A percentile compares a stretch with the other conserved stretches of the same genome.
These are phyloP conservation scores for Listronotus oregonensis DNA, from an alignment of 1,140 invertebrate genomes.

Conservation along the genomic window DNA sequence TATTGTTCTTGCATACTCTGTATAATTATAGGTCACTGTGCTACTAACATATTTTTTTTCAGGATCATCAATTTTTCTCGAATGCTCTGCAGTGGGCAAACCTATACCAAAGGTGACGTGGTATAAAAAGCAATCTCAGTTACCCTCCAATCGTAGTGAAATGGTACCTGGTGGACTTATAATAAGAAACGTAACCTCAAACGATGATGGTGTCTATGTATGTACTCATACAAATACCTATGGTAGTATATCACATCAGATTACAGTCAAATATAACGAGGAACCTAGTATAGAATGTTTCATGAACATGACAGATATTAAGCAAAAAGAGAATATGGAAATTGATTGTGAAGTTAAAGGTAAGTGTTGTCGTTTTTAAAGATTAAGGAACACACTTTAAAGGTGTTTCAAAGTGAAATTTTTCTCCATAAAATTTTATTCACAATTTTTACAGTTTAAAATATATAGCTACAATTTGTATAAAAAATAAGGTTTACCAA, in stretches of 20 bases:
- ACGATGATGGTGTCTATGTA: slow-evolving; percentile 73
- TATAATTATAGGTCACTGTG: too few relatives aligned
- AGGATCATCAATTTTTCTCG: slow-evolving; percentile 67
- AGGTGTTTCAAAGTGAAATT: too few relatives aligned
- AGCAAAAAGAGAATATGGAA: slow-evolving; percentile 69
- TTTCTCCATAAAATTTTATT: too few relatives aligned
- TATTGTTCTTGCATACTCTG: too few relatives aligned
- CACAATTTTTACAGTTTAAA: too few relatives aligned
- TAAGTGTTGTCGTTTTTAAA: too few relatives aligned
- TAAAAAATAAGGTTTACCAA: too few relatives aligned
- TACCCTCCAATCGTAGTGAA: slow-evolving; percentile 55
- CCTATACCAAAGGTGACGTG: slow-evolving; percentile 65
- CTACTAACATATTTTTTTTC: slow-evolving; percentile 38
- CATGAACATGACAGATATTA: slow-evolving; percentile 63
- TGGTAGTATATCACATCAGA: slow-evolving; percentile 57
- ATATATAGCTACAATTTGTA: too few relatives aligned
- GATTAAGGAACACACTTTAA: too few relatives aligned
- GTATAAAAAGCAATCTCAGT: slow-evolving; percentile 59
- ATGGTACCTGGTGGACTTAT: slow-evolving; percentile 64
- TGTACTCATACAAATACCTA: slow-evolving; percentile 64
- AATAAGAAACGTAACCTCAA: slow-evolving; percentile 64
- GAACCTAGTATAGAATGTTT: slow-evolving; percentile 64
- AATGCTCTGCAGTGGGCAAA: slow-evolving; percentile 66
- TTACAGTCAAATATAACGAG: slow-evolving; percentile 62
- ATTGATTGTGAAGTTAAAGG: slow-evolving; percentile 71